Base-by-base conservation (phyloP, 2,113 vertebrate species). In the Nipponia nippon region DNA sequence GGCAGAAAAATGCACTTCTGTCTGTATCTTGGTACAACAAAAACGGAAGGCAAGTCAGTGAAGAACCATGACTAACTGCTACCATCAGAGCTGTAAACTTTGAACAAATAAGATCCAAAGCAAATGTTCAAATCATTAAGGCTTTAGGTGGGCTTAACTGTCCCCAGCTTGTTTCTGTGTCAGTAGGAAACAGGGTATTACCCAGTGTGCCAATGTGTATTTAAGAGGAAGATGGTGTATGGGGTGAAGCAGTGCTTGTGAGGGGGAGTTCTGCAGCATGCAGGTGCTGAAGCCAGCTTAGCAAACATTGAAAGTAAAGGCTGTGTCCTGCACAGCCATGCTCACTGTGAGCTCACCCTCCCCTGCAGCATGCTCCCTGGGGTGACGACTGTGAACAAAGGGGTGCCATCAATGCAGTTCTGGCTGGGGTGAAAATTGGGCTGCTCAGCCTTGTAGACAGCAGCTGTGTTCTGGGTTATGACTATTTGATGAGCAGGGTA, bases 401-500 rank as follows among this genome's bases (percentile, higher is more conserved):
- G 7, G 9, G 25, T 77, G 53, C 13, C 50, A 53, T 58, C n/a
- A 44, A 1, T 13, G 40, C 1, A 0, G 1, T 40, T 36, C 83
- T 61, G 25, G 30, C 30, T 50, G 23, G 20, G n/a, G n/a, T 47
- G 13, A 69, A 46, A 59, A 17, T 42, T 42, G 34, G 32, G 30
- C 34, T 58, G 7, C 15, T 78, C 65, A 87, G 44, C 25, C 36
- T 44, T 42, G 40, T 13, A 56, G 71, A 56, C 3, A 86, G 44
- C 52, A 93, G 38, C 52, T 89, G 75, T 40, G 38, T 38, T 73
- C 55, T 81, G 40, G 14, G 10, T 83, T 70, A 32, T 1, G 5
- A 40, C 7, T 58, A 30, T 27, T 65, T 49, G 38, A 26, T 59
- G 73, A 90, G 23, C 19, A 82, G 40, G 4, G 36, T 5, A 82